Conservation (phyloP, 2,113 vertebrate genomes). For the Notiomystis cincta region DNA sequence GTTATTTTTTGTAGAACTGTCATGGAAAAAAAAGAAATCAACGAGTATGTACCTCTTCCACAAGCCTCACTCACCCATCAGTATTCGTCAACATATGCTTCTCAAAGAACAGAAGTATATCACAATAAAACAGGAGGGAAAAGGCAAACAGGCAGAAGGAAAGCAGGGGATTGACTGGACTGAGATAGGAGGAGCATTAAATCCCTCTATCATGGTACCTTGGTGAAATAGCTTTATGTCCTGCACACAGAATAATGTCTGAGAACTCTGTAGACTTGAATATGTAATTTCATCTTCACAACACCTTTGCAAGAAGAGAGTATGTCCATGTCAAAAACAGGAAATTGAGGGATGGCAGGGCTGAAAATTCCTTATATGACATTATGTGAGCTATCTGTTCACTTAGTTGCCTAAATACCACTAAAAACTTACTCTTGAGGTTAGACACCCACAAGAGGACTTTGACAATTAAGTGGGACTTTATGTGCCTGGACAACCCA, state of each 20-base stretch:
- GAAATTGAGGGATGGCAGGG: neutral
- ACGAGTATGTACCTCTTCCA: neutral
- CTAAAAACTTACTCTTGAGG: neutral
- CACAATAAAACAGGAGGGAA: slow-evolving; percentile 10
- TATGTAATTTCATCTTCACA: neutral
- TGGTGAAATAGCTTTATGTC: neutral
- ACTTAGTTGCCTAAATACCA: neutral
- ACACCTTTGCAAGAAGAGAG: neutral
- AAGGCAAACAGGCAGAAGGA: slow-evolving; percentile 8
- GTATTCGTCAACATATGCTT: neutral
- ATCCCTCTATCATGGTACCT: neutral
- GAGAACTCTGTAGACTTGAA: neutral
- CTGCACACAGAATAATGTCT: neutral
- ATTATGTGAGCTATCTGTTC: neutral
- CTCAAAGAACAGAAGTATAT: slow-evolving; percentile 15
- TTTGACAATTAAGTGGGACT: neutral
- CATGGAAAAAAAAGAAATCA: neutral
- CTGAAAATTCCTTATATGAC: neutral
- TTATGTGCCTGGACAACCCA: neutral
- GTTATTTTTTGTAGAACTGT: slow-evolving; percentile 12
- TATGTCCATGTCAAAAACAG: neutral
- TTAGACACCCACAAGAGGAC: neutral
- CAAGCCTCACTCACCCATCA: neutral
- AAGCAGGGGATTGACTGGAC: neutral
- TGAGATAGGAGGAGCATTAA: neutral